Conservation (phyloP, 2,888 invertebrate species). For the Stenotaenia linearis region DNA sequence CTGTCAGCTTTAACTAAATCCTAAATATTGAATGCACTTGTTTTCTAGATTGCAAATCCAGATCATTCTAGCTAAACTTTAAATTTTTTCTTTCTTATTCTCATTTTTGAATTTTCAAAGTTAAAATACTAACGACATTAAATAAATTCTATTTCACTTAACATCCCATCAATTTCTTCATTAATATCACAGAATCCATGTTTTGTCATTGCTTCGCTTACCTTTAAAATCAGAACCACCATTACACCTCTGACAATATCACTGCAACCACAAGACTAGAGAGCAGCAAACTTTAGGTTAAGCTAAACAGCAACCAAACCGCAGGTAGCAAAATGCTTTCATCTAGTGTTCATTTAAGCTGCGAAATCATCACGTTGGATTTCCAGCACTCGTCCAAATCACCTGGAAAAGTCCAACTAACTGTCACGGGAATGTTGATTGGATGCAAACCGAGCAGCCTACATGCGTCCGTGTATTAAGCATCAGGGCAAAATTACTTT, state of each 20-base stretch:
- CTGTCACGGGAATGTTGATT: conserved; percentile 26
- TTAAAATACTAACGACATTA: too few species aligned
- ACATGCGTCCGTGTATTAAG: neutral
- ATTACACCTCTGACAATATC: neutral
- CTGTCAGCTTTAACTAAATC: too few species aligned
- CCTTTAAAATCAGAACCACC: neutral
- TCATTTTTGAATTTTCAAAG: too few species aligned
- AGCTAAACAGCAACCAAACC: conserved; percentile 2
- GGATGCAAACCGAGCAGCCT: neutral
- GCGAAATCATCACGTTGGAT: conserved; percentile 11
- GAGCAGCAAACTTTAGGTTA: neutral
- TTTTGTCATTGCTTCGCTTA: neutral
- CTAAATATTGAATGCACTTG: too few species aligned
- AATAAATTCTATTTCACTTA: too few species aligned
- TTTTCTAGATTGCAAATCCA: too few species aligned
- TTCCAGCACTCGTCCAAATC: conserved; percentile 2
- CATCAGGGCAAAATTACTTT: neutral
- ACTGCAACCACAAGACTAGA: neutral
- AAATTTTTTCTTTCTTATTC: too few species aligned
- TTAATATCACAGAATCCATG: too few species aligned
- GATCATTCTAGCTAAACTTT: too few species aligned
- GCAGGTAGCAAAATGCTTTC: neutral
- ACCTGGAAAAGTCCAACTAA: conserved; percentile 6
- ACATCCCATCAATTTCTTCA: too few species aligned
- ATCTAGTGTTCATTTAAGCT: conserved; percentile 5